Evolutionary conservation across 2,888 invertebrate genomes (phyloP), one percentile per base, ranked within the genome.

Genomic region (Chrysopilus asiliformis): DNA sequence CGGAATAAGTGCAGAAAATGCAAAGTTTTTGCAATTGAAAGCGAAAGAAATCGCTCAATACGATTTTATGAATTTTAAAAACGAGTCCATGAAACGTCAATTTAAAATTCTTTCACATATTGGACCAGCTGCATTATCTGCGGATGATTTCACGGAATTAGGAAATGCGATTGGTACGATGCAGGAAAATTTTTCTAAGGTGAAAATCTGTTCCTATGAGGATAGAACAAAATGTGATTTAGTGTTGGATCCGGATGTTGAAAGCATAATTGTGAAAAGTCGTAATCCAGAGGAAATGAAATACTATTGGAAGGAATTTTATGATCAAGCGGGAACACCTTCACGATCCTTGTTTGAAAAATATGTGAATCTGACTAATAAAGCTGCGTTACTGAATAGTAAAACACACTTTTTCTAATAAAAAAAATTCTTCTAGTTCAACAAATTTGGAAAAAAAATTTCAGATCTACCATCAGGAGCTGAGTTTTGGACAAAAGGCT

Each of bases 221-320:
- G 67, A 80, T 46, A 49, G 55, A 0, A 60, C 53, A 0, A 74
- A 76, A 47, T 84, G 85, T 48, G 71, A 78, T 45, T 55, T 84
- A n/a, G 56, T 71, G 9, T 62, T 85, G 34, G 83, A 84, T 54
- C 84, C 85, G 44, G 53, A 58, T 31, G 49, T 61, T 16, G 55
- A 75, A 1, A 72, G 76, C 41, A 68, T 79, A n/a, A 60, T 86
- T 43, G 61, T 72, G 1, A 70, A 65, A 18, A 82, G 81, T 40
- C 69, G 77, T 30, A 71, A 90, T 54, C 78, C 83, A 1, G 75
- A 80, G 2, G 81, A 84, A 53, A 58, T 91, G 47, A 71, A 76
- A 48, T 72, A 84, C 52, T 67, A 76, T 3, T 91, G 90, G 90
- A 58, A 72, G 5, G 72, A 79, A 47, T 91, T 86, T 85, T 71